A percentile compares a stretch with the other conserved stretches of the same genome.
Conservation (phyloP, 2,113 vertebrate species). For the western clawed frog (Xenopus tropicalis) region UCB_Xtro_10.0 CM004446.2:44346501-44347000, state of each 20-base stretch:
- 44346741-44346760: conserved; percentile 82
- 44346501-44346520: conserved; percentile 59
- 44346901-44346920: too few species aligned
- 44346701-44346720: conserved; percentile 87
- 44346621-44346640: conserved; percentile 73
- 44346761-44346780: conserved; percentile 71
- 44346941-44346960: too few species aligned
- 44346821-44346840: too few species aligned
- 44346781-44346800: conserved; percentile 65
- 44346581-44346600: conserved; percentile 60
- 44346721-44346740: conserved; percentile 99
- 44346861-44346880: too few species aligned
- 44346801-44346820: too few species aligned
- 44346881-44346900: too few species aligned
- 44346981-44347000: too few species aligned
- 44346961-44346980: too few species aligned
- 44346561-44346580: conserved; percentile 77
- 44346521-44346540: conserved; percentile 71
- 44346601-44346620: conserved; percentile 67
- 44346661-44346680: conserved; percentile 65
- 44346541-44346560: conserved; percentile 65
- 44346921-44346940: too few species aligned
- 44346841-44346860: too few species aligned
- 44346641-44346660: conserved; percentile 75
- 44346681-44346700: conserved; percentile 88